Evolutionary conservation across 2,888 invertebrate species (phyloP).

Genomic region (Euzophera pinguis): DNA sequence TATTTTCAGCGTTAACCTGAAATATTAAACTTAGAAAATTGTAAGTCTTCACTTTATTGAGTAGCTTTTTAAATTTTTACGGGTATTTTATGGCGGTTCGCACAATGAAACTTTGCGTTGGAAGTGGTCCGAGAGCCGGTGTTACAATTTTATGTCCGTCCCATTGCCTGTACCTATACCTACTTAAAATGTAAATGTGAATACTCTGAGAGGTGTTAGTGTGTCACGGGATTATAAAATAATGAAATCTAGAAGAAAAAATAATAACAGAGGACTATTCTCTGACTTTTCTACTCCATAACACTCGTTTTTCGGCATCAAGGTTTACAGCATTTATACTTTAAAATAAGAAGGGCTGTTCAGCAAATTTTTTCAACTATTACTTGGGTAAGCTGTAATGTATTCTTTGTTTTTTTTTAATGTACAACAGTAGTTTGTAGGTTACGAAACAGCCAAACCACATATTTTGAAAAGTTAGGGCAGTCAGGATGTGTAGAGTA

Average conservation of each 20-base stretch:
- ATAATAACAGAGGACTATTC: background rate
- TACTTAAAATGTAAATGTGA: slow-evolving; percentile 10
- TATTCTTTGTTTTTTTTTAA: too few species aligned
- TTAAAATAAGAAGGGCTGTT: too few species aligned
- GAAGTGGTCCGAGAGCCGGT: slow-evolving; percentile 35
- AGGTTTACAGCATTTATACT: too few species aligned
- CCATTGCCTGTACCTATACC: slow-evolving; percentile 25
- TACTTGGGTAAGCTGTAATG: too few species aligned
- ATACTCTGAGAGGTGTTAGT: background rate
- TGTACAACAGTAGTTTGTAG: too few species aligned
- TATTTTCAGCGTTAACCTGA: slow-evolving; percentile 44
- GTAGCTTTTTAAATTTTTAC: slow-evolving; percentile 69
- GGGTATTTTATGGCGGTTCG: slow-evolving; percentile 64
- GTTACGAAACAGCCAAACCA: too few species aligned
- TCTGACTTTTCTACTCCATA: too few species aligned
- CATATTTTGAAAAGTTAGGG: too few species aligned
- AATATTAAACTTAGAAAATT: slow-evolving; percentile 61
- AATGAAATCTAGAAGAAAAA: background rate
- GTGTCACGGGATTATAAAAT: slow-evolving; percentile 25
- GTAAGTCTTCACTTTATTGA: slow-evolving; percentile 66
- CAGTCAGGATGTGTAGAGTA: too few species aligned
- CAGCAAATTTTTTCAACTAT: too few species aligned
- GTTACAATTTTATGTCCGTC: slow-evolving; percentile 48
- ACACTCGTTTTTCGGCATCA: too few species aligned
- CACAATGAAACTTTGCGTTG: slow-evolving; percentile 63